Percentiles rank a stretch among this genome's conserved stretches.
phyloP scores from a whole-genome alignment of 2,888 invertebrate genomes.

The Lordiphosa fenestrarum region DNA sequence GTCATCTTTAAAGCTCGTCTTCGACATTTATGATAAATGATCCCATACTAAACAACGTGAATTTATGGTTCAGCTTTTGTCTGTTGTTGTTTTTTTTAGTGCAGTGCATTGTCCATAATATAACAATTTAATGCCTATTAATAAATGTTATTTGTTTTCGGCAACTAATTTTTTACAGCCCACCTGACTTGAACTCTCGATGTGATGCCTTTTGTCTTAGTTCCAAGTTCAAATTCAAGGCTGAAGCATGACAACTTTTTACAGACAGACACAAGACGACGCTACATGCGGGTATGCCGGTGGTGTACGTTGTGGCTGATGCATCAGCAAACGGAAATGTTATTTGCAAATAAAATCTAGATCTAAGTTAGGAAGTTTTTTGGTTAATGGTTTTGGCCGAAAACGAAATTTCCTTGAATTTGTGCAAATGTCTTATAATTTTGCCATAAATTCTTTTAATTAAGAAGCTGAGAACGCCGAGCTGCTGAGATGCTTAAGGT shows the following conservation, averaged over 20 bases:
- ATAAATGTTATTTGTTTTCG: slow-evolving; percentile 23
- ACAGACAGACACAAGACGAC: not conserved
- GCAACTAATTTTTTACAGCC: slow-evolving; percentile 47
- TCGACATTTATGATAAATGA: slow-evolving; percentile 35
- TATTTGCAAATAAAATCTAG: slow-evolving; percentile 7
- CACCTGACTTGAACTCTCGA: slow-evolving; percentile 29
- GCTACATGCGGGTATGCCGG: slow-evolving; percentile 1
- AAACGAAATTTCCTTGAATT: slow-evolving; percentile 47
- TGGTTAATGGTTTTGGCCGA: slow-evolving; percentile 22
- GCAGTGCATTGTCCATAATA: slow-evolving; percentile 34
- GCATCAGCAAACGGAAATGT: slow-evolving; percentile 8
- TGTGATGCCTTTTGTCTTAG: slow-evolving; percentile 45
- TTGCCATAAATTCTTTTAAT: slow-evolving; percentile 23
- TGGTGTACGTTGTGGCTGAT: slow-evolving; percentile 4
- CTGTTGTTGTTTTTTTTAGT: slow-evolving; percentile 19
- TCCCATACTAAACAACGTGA: slow-evolving; percentile 25
- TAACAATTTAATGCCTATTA: slow-evolving; percentile 17
- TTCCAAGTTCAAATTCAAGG: slow-evolving; percentile 73
- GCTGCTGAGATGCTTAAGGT: slow-evolving; percentile 37
- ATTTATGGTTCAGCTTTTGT: slow-evolving; percentile 39
- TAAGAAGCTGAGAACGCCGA: slow-evolving; percentile 19
- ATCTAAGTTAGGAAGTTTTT: slow-evolving; percentile 18
- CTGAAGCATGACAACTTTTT: slow-evolving; percentile 46
- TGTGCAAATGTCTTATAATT: slow-evolving; percentile 68
- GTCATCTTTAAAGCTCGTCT: slow-evolving; percentile 14